phyloP scores from a whole-genome alignment of 1,140 invertebrate species.

The Chymomyza costata region DNA sequence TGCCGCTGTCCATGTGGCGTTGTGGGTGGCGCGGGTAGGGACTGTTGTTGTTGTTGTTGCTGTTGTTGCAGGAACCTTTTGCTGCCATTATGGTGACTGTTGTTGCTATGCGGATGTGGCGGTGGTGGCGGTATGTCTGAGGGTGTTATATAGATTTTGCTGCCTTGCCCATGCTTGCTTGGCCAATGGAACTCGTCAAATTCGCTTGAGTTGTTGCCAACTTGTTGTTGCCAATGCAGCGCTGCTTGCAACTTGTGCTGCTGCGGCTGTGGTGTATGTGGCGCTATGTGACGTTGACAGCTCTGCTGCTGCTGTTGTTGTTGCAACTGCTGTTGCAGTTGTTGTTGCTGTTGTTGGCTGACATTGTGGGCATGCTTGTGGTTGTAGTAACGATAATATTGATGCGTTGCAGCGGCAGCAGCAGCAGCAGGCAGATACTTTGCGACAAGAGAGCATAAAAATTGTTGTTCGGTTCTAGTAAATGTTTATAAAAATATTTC shows the following conservation, averaged over 20 bases:
- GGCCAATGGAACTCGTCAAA: conserved; percentile 68
- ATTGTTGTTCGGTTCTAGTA: conserved; percentile 50
- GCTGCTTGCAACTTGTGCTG: conserved; percentile 5
- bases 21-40: conserved; percentile 25
- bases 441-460: conserved; percentile 42
- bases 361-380: conserved; percentile 38
- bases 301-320: conserved; percentile 21
- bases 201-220: conserved; percentile 55
- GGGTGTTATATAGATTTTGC: conserved; percentile 70
- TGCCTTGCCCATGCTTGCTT: conserved; percentile 42
- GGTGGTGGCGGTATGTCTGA: conserved; percentile 68
- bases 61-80: conserved; percentile 21
- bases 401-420: conserved; percentile 53
- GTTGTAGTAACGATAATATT: conserved; percentile 65
- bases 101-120: conserved; percentile 37
- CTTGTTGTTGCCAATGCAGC: conserved; percentile 33
- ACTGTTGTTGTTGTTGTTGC: conserved; percentile 25
- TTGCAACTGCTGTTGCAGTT: conserved; percentile 29
- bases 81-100: conserved; percentile 36
- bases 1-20: conserved; percentile 9
- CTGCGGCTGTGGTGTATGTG: conserved; percentile 8
- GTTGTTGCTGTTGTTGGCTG: conserved; percentile 38
- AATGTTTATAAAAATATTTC: conserved; percentile 37
- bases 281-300: conserved; percentile 4
- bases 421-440: conserved; percentile 57